phyloP scores from a whole-genome alignment of 2,797 vertebrate genomes.

The Hephaestus fuliginosus region DNA sequence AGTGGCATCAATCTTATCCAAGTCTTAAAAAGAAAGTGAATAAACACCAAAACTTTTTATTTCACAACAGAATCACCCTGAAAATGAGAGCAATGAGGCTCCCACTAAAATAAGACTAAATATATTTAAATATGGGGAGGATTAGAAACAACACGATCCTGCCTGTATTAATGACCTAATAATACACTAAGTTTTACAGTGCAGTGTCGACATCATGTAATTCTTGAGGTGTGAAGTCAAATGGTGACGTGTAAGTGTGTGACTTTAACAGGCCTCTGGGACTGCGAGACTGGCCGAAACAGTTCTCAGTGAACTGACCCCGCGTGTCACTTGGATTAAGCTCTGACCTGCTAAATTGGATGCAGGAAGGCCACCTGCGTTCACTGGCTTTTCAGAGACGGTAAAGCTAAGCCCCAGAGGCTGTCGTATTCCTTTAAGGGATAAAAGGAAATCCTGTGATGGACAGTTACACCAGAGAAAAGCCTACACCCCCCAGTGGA shows the following conservation, averaged over 20 bases:
- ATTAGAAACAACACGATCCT: background rate
- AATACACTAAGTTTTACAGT: background rate
- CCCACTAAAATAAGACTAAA: no score
- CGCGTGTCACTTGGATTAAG: constrained; percentile 66
- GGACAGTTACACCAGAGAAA: background rate
- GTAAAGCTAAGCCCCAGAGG: constrained; percentile 39
- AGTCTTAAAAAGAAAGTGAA: no score
- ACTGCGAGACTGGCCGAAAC: constrained; percentile 6
- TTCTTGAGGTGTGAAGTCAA: constrained; percentile 17
- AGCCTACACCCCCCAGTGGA: background rate
- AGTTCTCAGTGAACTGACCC: constrained; percentile 37
- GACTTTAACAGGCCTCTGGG: constrained; percentile 2
- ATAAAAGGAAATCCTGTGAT: constrained; percentile 7
- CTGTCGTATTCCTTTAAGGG: constrained; percentile 22
- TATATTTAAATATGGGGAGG: no score
- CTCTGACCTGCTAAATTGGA: constrained; percentile 59
- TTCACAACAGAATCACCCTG: no score
- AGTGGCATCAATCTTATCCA: no score
- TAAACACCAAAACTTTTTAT: no score
- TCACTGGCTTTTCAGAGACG: constrained; percentile 47
- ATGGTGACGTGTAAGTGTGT: background rate
- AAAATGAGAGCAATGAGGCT: no score
- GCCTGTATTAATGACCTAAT: background rate
- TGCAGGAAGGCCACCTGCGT: constrained; percentile 60
- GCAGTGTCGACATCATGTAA: background rate